These are phyloP conservation scores for Sphaeridia pumilis DNA, from an alignment of 2,888 invertebrate genomes.

Conservation along the genomic window DNA sequence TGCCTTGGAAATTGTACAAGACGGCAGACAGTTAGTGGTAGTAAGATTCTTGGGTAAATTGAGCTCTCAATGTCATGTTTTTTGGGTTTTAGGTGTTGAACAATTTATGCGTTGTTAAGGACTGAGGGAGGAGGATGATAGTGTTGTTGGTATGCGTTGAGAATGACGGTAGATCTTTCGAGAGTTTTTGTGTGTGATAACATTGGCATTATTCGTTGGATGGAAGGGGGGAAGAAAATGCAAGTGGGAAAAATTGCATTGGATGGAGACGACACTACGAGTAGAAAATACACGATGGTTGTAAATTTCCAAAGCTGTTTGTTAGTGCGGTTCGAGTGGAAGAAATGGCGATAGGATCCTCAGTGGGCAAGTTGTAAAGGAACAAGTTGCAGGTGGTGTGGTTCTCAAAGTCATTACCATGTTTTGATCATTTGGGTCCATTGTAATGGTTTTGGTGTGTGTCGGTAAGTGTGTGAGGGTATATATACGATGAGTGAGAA, in stretches of 20 bases:
- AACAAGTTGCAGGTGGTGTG: background rate
- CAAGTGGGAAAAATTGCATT: too few species aligned
- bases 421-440: constrained; percentile 1
- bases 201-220: background rate
- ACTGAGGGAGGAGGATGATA: too few species aligned
- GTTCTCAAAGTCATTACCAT: constrained; percentile 3
- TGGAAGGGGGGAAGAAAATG: background rate
- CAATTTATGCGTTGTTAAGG: constrained; percentile 24
- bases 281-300: too few species aligned
- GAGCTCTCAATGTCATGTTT: background rate
- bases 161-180: background rate
- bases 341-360: too few species aligned
- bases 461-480: background rate
- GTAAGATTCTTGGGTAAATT: background rate
- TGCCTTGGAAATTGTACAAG: background rate
- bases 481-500: too few species aligned
- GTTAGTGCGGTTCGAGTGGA: too few species aligned
- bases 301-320: too few species aligned
- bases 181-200: background rate
- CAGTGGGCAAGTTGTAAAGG: too few species aligned
- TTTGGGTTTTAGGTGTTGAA: constrained; percentile 11
- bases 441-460: constrained; percentile 1
- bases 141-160: too few species aligned
- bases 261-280: too few species aligned
- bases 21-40: background rate